Percentiles rank a stretch among this genome's conserved stretches.
phyloP scores from a whole-genome alignment of 2,888 invertebrate genomes.

The Sylvicola cinctus region DNA sequence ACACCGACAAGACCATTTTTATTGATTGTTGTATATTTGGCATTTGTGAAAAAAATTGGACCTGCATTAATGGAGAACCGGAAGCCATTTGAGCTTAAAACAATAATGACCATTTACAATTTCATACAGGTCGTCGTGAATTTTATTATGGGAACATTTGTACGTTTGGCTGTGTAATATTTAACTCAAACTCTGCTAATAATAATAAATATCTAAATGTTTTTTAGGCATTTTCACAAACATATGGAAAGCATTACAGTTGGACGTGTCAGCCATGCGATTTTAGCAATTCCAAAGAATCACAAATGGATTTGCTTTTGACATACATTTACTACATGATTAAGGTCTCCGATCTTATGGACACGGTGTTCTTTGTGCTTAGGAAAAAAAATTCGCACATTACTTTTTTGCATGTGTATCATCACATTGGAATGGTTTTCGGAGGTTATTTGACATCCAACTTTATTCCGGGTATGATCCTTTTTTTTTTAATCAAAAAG shows the following conservation, averaged over 20 bases:
- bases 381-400: conserved; percentile 47
- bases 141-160: conserved; percentile 30
- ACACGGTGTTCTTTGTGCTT: conserved; percentile 49
- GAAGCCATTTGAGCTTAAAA: conserved; percentile 38
- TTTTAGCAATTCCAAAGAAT: not conserved
- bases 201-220: not conserved
- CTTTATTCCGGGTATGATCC: conserved; percentile 30
- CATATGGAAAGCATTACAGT: not conserved
- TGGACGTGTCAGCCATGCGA: not conserved
- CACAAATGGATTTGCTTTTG: not conserved
- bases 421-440: conserved; percentile 47
- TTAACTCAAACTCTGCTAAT: not conserved
- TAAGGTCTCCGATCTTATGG: conserved; percentile 40
- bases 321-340: conserved; percentile 36
- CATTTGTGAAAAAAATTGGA: conserved; percentile 47
- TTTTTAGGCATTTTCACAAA: not conserved
- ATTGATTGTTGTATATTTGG: too few species aligned
- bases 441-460: conserved; percentile 35
- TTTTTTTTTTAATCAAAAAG: too few species aligned
- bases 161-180: too few species aligned
- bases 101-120: conserved; percentile 44
- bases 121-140: conserved; percentile 39
- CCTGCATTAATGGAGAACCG: conserved; percentile 49
- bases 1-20: too few species aligned
- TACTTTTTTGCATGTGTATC: conserved; percentile 47